Conservation (phyloP, 1,140 invertebrate species). For the Holotrichia oblita region DNA sequence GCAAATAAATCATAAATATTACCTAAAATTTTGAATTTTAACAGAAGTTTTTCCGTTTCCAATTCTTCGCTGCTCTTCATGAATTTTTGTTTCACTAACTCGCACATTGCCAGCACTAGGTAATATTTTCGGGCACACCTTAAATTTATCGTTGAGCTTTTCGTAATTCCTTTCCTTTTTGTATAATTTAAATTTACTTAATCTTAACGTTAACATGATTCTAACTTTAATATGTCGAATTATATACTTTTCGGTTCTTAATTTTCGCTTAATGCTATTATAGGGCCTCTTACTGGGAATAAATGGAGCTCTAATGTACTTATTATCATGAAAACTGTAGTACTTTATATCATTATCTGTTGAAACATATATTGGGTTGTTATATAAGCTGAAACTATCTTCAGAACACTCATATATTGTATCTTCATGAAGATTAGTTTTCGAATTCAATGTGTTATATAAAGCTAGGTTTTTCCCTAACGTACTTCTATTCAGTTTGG, state of each 20-base stretch:
- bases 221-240: constrained; percentile 59
- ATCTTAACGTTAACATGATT: constrained; percentile 58
- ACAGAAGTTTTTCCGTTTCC: constrained; percentile 57
- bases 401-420: constrained; percentile 59
- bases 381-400: constrained; percentile 54
- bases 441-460: constrained; percentile 54
- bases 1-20: background rate
- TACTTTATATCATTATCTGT: constrained; percentile 37
- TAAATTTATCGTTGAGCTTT: constrained; percentile 12
- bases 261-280: constrained; percentile 44
- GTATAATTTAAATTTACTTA: constrained; percentile 46
- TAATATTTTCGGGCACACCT: background rate
- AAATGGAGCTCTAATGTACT: constrained; percentile 9
- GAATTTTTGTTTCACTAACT: constrained; percentile 45
- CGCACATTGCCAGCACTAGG: background rate
- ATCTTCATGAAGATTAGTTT: constrained; percentile 56
- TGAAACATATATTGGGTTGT: constrained; percentile 56
- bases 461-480: constrained; percentile 53
- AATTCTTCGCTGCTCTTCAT: constrained; percentile 57
- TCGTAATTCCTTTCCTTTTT: constrained; percentile 26
- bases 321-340: constrained; percentile 50
- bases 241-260: constrained; percentile 57
- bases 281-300: constrained; percentile 40
- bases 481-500: constrained; percentile 39
- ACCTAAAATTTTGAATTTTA: constrained; percentile 61